These are phyloP conservation scores for Tipula vernalis DNA, from an alignment of 2,888 invertebrate species.

Conservation along the genomic window DNA sequence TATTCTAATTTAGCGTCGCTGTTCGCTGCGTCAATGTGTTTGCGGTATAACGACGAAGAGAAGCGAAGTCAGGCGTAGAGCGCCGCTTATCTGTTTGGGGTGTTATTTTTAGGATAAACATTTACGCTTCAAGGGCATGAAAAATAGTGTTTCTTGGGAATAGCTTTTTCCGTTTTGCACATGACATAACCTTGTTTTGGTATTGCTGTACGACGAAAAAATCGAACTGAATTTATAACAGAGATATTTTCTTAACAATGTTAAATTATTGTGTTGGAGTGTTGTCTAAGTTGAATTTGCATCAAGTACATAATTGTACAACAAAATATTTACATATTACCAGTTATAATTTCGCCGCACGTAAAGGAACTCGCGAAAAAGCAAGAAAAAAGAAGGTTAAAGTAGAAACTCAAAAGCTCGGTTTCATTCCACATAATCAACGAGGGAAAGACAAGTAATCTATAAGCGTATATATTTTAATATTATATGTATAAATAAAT, in stretches of 20 bases:
- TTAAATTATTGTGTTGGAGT: background rate
- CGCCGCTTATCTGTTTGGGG: too few species aligned
- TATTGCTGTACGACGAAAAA: background rate
- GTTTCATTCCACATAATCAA: conserved; percentile 59
- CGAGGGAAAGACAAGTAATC: conserved; percentile 44
- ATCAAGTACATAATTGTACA: background rate
- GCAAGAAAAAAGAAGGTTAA: conserved; percentile 64
- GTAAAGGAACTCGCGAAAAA: conserved; percentile 71
- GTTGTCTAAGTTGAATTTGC: background rate
- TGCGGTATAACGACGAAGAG: too few species aligned
- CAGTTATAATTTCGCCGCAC: conserved; percentile 55
- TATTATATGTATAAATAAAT: background rate
- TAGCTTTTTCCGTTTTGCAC: background rate
- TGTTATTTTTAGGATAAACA: too few species aligned
- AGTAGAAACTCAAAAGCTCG: conserved; percentile 60
- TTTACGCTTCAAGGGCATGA: too few species aligned
- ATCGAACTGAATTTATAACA: background rate
- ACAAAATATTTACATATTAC: conserved; percentile 38
- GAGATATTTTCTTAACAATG: background rate
- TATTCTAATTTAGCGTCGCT: too few species aligned
- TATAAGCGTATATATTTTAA: conserved; percentile 18
- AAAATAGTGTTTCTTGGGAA: too few species aligned
- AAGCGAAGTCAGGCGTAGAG: too few species aligned
- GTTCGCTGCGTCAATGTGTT: too few species aligned
- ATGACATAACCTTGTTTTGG: background rate